Conservation (phyloP, 2,797 vertebrate species). For the Artibeus jamaicensis region DNA sequence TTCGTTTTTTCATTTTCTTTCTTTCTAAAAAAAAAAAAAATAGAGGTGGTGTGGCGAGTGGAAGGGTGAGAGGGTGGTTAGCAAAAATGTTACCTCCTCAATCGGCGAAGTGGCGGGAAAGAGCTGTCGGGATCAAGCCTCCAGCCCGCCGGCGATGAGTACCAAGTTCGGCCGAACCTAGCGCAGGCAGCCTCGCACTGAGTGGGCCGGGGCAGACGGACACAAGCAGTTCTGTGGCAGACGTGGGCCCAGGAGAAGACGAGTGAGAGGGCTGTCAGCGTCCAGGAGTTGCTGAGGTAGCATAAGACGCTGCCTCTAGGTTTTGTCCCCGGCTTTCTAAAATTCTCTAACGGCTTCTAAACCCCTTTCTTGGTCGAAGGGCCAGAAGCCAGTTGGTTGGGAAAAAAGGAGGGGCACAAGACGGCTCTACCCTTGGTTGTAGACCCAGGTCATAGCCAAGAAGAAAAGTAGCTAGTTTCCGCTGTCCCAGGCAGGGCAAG, state of each 20-base stretch:
- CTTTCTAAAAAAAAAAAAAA: conserved; percentile 20
- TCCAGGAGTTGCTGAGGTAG: neutral
- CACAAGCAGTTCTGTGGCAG: neutral
- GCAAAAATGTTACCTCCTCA: conserved; percentile 72
- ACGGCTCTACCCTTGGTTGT: neutral
- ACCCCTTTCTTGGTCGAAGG: neutral
- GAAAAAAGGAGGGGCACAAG: too few species aligned
- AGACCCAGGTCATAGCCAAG: neutral
- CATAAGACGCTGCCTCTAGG: neutral
- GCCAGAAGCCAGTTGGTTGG: neutral
- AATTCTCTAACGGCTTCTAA: neutral
- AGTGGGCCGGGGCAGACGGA: neutral
- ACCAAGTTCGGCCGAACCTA: neutral
- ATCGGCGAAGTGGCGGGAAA: conserved; percentile 2
- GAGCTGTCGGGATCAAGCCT: neutral
- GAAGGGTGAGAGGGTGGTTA: conserved; percentile 32
- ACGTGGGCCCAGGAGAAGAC: neutral
- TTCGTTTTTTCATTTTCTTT: conserved; percentile 67
- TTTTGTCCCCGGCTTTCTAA: neutral
- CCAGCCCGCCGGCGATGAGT: neutral
- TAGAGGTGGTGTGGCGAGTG: conserved; percentile 29
- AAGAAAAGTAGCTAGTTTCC: neutral
- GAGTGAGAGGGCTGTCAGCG: accelerated
- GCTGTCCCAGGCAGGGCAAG: neutral
- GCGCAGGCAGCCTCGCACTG: accelerated